A percentile compares a stretch with the other conserved stretches of the same genome.
Evolutionary conservation across 1,140 invertebrate genomes (phyloP).

Genomic region (Apocrypta bakeri): DNA sequence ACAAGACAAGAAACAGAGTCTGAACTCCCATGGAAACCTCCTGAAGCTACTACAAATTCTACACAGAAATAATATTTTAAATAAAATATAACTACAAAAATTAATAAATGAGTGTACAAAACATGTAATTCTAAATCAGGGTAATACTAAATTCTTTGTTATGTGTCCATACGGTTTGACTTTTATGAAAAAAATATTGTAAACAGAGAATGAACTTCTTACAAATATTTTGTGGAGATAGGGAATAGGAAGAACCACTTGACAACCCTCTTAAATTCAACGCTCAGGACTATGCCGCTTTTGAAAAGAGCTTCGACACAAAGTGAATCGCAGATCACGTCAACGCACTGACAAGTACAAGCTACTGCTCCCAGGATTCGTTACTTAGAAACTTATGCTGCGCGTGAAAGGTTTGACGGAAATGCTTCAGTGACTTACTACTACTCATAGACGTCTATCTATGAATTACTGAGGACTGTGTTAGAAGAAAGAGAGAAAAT

Average conservation of each 20-base stretch:
- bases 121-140: too few relatives aligned
- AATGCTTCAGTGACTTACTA: neutral
- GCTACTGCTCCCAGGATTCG: neutral
- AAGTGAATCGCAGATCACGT: conserved; percentile 43
- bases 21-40: too few relatives aligned
- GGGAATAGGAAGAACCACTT: neutral
- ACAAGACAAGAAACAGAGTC: too few relatives aligned
- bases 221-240: conserved; percentile 3
- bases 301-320: neutral
- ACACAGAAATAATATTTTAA: too few relatives aligned
- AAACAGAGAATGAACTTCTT: neutral
- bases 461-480: too few relatives aligned
- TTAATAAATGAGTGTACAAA: too few relatives aligned
- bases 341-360: conserved; percentile 27
- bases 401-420: neutral
- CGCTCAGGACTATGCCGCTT: neutral
- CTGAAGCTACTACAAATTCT: too few relatives aligned
- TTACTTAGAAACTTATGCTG: conserved; percentile 41
- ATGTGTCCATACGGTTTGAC: too few relatives aligned
- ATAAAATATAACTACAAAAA: too few relatives aligned
- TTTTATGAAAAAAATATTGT: too few relatives aligned
- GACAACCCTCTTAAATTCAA: conserved; percentile 12
- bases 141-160: too few relatives aligned
- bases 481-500: too few relatives aligned
- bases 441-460: neutral